Evolutionary conservation across 2,888 invertebrate genomes (phyloP), one percentile per base, ranked within the genome.

Genomic region (Phania funesta): DNA sequence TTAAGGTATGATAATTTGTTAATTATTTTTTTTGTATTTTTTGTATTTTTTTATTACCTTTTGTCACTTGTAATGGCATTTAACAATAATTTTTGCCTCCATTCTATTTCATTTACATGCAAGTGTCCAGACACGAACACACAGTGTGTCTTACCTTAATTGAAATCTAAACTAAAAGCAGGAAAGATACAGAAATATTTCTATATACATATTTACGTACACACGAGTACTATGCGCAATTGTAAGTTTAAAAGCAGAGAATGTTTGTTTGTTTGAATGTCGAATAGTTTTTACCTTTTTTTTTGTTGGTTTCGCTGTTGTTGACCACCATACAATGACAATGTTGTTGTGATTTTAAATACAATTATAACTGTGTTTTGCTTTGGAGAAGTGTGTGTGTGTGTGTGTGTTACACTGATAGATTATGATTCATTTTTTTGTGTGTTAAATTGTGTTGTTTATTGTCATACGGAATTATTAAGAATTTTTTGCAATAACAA

Each of bases 21-120:
- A 83, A 78, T 83, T 83, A 83, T 75, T 75, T 78, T 56, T 82
- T 73, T 74, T 78, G n/a, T n/a, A n/a, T n/a, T n/a, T n/a, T n/a
- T n/a, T n/a, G n/a, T n/a, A n/a, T n/a, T n/a, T n/a, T n/a, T 64
- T 83, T 79, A 79, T 83, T 75, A 68, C 71, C 41, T 65, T 83
- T 83, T 83, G 64, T 79, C 74, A 79, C 75, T 79, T 71, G 75
- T 75, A 75, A 71, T 75, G 74, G 38, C 70, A 75, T 83, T 82
- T 65, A 70, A 35, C 70, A 32, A 71, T 54, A 58, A 20, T 44
- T 26, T 46, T 22, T 70, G 24, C 0, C 16, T 68, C 22, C 32
- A 41, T 46, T 54, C 44, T 73, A 48, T 75, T 70, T 35, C 48
- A 9, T 38, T 74, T 54, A 22, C 9, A 35, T 24, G 29, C 32